Percentiles rank a stretch among this genome's conserved stretches.
Conservation (phyloP, 2,797 vertebrate species). For the Sebastes minor region DNA sequence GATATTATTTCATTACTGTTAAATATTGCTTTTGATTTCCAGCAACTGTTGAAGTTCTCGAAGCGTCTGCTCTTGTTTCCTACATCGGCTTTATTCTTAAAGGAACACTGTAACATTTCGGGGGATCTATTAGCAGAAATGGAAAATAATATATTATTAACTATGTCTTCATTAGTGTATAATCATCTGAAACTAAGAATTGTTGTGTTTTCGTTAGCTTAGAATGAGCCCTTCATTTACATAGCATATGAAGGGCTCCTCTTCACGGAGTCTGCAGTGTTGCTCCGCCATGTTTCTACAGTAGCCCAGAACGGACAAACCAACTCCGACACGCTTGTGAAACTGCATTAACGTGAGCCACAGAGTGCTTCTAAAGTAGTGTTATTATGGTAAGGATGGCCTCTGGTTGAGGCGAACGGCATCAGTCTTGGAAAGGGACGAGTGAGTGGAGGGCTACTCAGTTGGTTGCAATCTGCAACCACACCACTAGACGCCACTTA, state of each 20-base stretch:
- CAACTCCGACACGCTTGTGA: no score
- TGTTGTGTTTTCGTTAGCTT: background rate
- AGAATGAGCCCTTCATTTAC: no score
- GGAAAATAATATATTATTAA: background rate
- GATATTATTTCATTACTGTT: background rate
- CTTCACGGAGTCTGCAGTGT: background rate
- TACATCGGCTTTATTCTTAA: background rate
- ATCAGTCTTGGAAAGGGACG: background rate
- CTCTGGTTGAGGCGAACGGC: no score
- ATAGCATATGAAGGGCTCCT: background rate
- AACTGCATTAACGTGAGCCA: background rate
- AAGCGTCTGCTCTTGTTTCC: background rate
- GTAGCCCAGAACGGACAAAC: background rate
- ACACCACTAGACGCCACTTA: background rate
- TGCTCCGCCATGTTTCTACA: background rate
- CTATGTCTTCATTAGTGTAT: background rate
- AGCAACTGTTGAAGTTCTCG: background rate
- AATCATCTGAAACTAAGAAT: background rate
- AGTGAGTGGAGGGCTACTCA: background rate
- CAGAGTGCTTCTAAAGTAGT: background rate
- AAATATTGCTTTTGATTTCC: background rate
- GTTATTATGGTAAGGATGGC: no score
- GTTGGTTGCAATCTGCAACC: background rate
- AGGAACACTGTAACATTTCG: background rate
- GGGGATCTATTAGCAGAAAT: background rate